Evolutionary conservation across 2,888 invertebrate genomes (phyloP).

Genomic region (Electrophaes corylata): DNA sequence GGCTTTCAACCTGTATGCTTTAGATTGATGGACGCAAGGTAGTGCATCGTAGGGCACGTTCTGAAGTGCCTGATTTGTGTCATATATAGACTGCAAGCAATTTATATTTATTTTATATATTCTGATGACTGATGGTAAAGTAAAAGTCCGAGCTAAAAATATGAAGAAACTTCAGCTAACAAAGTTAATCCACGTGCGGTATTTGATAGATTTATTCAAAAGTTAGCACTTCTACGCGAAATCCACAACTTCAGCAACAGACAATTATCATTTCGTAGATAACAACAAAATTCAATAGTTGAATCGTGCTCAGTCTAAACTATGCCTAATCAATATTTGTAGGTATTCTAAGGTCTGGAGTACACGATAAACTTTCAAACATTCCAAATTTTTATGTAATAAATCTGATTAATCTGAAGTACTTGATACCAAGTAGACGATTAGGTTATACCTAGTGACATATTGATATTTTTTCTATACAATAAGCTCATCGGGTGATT

Average conservation of each 20-base stretch:
- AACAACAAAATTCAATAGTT: slow-evolving; percentile 67
- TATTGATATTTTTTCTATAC: too few species aligned
- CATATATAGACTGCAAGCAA: too few species aligned
- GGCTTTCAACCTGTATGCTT: too few species aligned
- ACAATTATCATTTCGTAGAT: slow-evolving; percentile 56
- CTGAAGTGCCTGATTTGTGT: too few species aligned
- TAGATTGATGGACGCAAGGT: too few species aligned
- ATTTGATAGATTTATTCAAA: slow-evolving; percentile 48
- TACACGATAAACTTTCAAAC: background rate
- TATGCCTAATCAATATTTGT: slow-evolving; percentile 10
- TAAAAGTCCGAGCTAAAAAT: background rate
- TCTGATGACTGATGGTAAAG: too few species aligned
- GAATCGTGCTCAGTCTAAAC: slow-evolving; percentile 12
- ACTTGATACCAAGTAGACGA: background rate
- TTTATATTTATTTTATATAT: too few species aligned
- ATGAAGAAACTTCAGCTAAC: background rate
- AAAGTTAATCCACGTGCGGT: slow-evolving; percentile 42
- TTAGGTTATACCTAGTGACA: too few species aligned
- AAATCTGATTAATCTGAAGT: background rate
- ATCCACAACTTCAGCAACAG: slow-evolving; percentile 47
- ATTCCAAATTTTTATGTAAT: background rate
- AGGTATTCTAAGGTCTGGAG: background rate
- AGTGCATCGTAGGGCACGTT: too few species aligned
- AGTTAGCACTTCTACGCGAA: slow-evolving; percentile 66
- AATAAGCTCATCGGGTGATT: too few species aligned